Conservation (phyloP, 2,797 vertebrate genomes). For the Neopelma chrysocephalum region DNA sequence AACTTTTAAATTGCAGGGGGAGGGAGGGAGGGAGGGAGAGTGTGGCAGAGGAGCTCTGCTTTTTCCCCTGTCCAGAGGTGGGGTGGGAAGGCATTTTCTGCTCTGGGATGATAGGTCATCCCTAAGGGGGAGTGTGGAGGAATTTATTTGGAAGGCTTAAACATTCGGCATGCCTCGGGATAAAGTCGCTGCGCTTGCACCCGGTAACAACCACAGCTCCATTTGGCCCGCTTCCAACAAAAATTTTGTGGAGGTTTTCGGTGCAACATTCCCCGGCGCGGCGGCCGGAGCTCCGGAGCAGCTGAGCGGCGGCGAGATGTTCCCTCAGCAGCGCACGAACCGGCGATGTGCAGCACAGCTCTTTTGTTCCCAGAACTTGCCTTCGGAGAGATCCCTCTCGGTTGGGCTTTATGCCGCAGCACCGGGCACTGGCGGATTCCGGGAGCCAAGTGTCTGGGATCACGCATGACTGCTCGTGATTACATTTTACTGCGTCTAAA, state of each 20-base stretch:
- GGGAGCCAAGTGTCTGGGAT: not conserved
- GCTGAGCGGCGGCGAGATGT: not conserved
- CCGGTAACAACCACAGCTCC: conserved; percentile 6
- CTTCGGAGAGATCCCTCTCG: not conserved
- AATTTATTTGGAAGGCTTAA: conserved; percentile 32
- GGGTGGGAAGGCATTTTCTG: not conserved
- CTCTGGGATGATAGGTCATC: conserved; percentile 27
- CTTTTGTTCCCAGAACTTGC: conserved; percentile 38
- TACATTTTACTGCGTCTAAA: not conserved
- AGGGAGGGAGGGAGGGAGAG: not conserved
- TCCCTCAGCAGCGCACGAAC: not conserved
- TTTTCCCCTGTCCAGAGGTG: not conserved
- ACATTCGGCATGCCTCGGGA: not conserved
- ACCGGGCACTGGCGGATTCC: not conserved
- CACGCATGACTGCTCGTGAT: not conserved
- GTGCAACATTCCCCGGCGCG: not conserved
- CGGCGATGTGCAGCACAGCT: not conserved
- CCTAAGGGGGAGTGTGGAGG: conserved; percentile 3
- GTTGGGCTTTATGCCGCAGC: not conserved
- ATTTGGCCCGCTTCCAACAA: not conserved
- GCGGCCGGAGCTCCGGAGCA: not conserved
- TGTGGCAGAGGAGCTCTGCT: not conserved
- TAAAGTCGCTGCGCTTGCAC: conserved; percentile 1
- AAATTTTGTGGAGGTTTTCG: not conserved
- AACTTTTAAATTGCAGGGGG: not conserved